Evolutionary conservation across 2,888 invertebrate species (phyloP).

Genomic region (Eulithis testata): DNA sequence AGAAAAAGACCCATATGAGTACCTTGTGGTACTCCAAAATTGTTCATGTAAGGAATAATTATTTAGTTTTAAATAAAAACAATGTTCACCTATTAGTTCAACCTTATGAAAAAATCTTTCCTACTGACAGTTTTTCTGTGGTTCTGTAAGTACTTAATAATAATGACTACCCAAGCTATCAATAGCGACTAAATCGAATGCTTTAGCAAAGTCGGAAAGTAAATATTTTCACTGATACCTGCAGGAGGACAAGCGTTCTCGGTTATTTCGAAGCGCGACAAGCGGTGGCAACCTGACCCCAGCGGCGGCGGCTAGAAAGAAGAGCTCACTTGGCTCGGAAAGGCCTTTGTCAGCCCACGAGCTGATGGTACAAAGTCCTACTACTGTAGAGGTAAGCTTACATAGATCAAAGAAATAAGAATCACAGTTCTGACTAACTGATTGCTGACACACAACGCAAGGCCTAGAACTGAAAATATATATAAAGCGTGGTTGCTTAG

Average conservation of each 20-base stretch:
- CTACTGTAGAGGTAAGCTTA: constrained; percentile 67
- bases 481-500: too few species aligned
- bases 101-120: too few species aligned
- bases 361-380: constrained; percentile 77
- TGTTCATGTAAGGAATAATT: neutral
- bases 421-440: too few species aligned
- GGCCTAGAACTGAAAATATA: too few species aligned
- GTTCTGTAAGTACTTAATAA: too few species aligned
- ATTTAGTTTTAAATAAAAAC: neutral
- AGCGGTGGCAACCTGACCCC: constrained; percentile 80
- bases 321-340: constrained; percentile 73
- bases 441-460: too few species aligned
- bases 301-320: constrained; percentile 68
- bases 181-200: neutral
- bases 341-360: constrained; percentile 77
- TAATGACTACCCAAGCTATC: neutral
- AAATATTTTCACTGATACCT: neutral
- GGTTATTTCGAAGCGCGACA: constrained; percentile 87
- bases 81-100: too few species aligned
- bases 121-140: too few species aligned
- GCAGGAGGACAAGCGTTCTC: constrained; percentile 84
- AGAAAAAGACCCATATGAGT: constrained; percentile 1
- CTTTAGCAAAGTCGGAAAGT: neutral
- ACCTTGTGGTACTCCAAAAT: constrained; percentile 18
- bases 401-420: too few species aligned